Evolutionary conservation across 2,888 invertebrate genomes (phyloP).

Genomic region (Saturnia pavonia): DNA sequence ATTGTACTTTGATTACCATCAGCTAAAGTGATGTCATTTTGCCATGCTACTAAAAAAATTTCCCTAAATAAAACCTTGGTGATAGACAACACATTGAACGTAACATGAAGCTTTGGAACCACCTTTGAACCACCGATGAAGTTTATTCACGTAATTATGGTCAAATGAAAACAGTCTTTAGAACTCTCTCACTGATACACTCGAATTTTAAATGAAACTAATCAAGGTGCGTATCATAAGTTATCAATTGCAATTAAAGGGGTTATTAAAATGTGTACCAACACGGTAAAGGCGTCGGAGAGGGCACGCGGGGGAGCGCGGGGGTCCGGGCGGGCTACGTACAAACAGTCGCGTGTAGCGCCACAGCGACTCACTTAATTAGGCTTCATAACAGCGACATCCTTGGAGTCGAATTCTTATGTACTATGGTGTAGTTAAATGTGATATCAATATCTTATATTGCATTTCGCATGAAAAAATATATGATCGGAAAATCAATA

Average conservation of each 20-base stretch:
- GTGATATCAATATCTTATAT: too few relatives aligned
- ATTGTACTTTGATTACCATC: too few relatives aligned
- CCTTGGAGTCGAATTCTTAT: slow-evolving; percentile 35
- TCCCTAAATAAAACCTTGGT: too few relatives aligned
- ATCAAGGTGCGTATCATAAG: slow-evolving; percentile 1
- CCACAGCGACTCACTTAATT: slow-evolving; percentile 48
- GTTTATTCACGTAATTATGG: neutral
- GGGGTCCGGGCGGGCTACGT: slow-evolving; percentile 28
- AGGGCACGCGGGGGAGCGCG: slow-evolving; percentile 30
- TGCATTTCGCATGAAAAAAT: too few relatives aligned
- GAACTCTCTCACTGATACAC: neutral
- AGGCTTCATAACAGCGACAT: slow-evolving; percentile 24
- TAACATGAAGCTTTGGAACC: too few relatives aligned
- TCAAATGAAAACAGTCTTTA: neutral
- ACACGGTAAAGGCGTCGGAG: slow-evolving; percentile 40
- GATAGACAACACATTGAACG: too few relatives aligned
- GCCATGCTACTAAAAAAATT: too few relatives aligned
- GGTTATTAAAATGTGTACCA: slow-evolving; percentile 38
- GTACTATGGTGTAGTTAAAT: neutral
- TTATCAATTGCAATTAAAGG: slow-evolving; percentile 20
- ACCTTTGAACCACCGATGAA: neutral
- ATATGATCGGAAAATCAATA: too few relatives aligned
- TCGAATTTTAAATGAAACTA: neutral
- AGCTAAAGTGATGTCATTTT: too few relatives aligned
- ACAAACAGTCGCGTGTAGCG: slow-evolving; percentile 52